Conservation (phyloP, 1,140 invertebrate genomes). For the Temnothorax curvispinosus region DNA sequence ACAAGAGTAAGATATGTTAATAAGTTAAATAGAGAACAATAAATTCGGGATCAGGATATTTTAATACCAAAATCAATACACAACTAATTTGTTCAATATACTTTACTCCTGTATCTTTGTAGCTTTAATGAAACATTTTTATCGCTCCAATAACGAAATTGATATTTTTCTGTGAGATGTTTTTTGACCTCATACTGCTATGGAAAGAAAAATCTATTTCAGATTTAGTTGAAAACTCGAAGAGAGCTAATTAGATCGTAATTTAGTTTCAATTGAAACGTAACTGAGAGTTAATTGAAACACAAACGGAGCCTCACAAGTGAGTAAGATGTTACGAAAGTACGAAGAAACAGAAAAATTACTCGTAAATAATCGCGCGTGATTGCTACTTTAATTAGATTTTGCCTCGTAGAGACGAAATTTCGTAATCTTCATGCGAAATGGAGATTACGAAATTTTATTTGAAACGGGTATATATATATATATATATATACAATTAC, state of each 20-base stretch:
- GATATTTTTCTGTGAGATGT: not conserved
- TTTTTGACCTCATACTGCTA: too few species aligned
- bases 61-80: too few species aligned
- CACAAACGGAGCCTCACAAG: not conserved
- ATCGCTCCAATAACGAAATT: not conserved
- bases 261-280: constrained; percentile 14
- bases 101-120: too few species aligned
- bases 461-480: not conserved
- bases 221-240: not conserved
- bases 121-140: not conserved
- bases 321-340: not conserved
- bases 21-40: too few species aligned
- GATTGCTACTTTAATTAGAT: not conserved
- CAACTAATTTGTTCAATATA: too few species aligned
- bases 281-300: constrained; percentile 16
- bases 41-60: too few species aligned
- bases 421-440: too few species aligned
- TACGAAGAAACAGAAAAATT: not conserved
- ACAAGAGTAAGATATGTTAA: too few species aligned
- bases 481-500: not conserved
- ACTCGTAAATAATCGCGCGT: not conserved
- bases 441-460: not conserved
- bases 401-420: too few species aligned
- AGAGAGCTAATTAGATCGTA: not conserved
- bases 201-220: not conserved